Percentiles rank a stretch among this genome's conserved stretches.
These are phyloP conservation scores for Hypolimnas misippus DNA, from an alignment of 2,888 invertebrate species.

Conservation along the genomic window DNA sequence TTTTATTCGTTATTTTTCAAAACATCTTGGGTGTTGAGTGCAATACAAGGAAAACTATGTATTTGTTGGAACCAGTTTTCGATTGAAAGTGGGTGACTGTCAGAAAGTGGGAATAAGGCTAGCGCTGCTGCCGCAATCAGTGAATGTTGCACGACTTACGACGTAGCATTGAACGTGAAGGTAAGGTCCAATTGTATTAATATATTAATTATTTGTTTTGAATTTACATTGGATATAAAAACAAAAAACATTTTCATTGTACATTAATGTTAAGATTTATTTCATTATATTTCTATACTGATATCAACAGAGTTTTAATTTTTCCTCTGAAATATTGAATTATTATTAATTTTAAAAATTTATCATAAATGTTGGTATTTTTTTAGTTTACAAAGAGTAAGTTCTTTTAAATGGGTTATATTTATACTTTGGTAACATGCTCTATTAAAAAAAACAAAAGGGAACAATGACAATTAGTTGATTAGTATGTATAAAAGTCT, in stretches of 20 bases:
- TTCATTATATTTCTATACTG: no score
- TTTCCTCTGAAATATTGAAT: no score
- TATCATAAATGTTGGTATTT: no score
- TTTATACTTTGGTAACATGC: no score
- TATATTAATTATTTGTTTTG: conserved; percentile 52
- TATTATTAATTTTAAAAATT: no score
- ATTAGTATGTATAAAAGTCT: conserved; percentile 2
- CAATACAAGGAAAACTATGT: conserved; percentile 52
- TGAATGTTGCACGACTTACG: conserved; percentile 57
- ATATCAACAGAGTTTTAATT: no score
- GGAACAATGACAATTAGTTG: no score
- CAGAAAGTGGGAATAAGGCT: conserved; percentile 55
- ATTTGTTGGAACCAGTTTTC: conserved; percentile 71
- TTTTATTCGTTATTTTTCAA: not conserved
- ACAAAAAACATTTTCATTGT: not conserved
- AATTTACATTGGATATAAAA: not conserved
- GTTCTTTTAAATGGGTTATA: no score
- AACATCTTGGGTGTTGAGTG: conserved; percentile 5
- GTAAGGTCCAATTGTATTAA: conserved; percentile 69
- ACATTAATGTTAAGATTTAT: no score
- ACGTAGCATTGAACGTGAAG: conserved; percentile 74
- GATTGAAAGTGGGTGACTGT: conserved; percentile 76
- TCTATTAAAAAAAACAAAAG: no score
- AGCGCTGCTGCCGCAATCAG: conserved; percentile 51
- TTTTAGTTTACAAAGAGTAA: no score